Percentiles rank a stretch among this genome's conserved stretches.
phyloP scores from a whole-genome alignment of 2,797 vertebrate species.

The Scolopax bukidnonensis region DNA sequence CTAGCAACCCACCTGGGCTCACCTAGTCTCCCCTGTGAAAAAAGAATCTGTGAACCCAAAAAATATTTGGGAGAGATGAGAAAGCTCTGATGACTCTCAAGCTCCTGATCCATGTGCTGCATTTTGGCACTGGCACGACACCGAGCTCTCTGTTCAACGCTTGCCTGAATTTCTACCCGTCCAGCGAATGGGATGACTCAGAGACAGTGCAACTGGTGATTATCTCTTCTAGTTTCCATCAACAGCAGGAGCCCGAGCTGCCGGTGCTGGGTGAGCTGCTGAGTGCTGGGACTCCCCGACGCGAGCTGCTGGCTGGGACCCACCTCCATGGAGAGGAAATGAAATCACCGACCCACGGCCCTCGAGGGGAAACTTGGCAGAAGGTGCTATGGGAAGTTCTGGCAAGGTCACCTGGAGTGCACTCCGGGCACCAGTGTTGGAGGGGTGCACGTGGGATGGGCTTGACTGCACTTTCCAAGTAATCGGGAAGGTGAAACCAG shows the following conservation, averaged over 20 bases:
- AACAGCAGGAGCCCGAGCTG: neutral
- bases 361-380: neutral
- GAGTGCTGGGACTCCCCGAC: rapidly evolving
- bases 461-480: neutral
- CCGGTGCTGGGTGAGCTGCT: neutral
- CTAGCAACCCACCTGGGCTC: neutral
- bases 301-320: neutral
- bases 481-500: neutral
- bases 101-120: neutral
- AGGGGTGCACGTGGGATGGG: neutral
- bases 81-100: neutral
- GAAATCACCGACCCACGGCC: neutral
- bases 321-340: neutral
- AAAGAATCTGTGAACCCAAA: neutral
- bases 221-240: neutral
- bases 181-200: neutral
- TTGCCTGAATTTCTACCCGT: neutral
- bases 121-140: neutral
- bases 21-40: neutral
- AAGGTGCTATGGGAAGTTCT: neutral
- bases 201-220: neutral
- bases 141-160: neutral
- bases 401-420: neutral
- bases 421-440: rapidly evolving
- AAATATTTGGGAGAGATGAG: neutral